Base-by-base conservation (phyloP, 1,140 invertebrate genomes). In the Stenopsyche tienmushanensis region DNA sequence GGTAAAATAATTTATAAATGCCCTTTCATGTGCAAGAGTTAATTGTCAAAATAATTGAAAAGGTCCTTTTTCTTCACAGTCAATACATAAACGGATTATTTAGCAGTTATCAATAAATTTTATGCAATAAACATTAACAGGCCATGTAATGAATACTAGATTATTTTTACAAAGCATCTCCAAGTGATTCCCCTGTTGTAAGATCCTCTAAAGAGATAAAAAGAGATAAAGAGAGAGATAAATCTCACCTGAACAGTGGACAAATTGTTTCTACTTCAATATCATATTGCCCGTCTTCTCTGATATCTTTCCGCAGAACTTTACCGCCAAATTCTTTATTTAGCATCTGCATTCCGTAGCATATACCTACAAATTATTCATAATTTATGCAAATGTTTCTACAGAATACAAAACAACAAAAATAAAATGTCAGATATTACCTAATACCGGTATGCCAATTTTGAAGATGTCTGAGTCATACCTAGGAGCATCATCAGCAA, bases 331-430 rank as follows among this genome's bases (percentile, higher is more conserved):
- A 98, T 78, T 97, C 93, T 81, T 98, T 98, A 78, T 99, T 99
- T 80, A 99, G 88, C 89, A 99, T 92, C 83, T 99, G 97, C 90
- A 99, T 96, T 42, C 97, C 97, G 83, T 99, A 99, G 80, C 97
- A 99, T 74, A 99, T 99, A 69, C 91, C 91, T 87, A 71, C 8
- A 55, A 47, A 54, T 34, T 64, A 18, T 29, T 50, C 47, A 62
- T 8, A 8, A 10, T 57, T 15, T 20, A 57, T 21, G 15, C n/a
- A 39, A 8, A 20, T 17, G 10, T 26, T 5, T 57, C 3, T 20
- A 29, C 13, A 23, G 15, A 47, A 9, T 9, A 39, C 13, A 39
- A 13, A 8, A 8, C 29, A 39, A 39, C 5, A 39, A 8, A 39
- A 8, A 8, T 45, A 45, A 45, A 9, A 18, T n/a, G 17, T 50